Conservation (phyloP, 2,797 vertebrate genomes). For the Aselliscus stoliczkanus region DNA sequence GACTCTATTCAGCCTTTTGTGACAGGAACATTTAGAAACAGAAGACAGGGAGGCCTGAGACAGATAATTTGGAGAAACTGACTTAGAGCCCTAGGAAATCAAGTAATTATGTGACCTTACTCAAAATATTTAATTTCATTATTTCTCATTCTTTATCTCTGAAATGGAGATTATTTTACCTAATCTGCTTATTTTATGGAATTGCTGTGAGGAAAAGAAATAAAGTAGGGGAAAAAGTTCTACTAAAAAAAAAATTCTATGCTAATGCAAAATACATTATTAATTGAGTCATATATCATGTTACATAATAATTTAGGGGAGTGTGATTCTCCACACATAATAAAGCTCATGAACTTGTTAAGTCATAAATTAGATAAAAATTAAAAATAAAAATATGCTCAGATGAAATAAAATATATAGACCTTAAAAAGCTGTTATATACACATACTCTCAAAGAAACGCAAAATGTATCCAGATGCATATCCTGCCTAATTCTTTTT, state of each 20-base stretch:
- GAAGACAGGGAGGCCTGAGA: not conserved
- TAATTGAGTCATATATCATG: not conserved
- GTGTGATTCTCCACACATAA: not conserved
- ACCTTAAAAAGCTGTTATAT: not conserved
- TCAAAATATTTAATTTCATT: conserved; percentile 14
- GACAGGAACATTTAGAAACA: not conserved
- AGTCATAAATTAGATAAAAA: not conserved
- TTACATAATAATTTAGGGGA: not conserved
- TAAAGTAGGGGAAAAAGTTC: not conserved
- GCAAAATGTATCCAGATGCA: not conserved
- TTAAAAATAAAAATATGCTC: not conserved
- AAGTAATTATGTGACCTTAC: not conserved
- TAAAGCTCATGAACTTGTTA: not conserved
- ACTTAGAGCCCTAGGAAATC: not conserved
- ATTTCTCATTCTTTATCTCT: conserved; percentile 36
- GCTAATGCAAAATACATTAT: not conserved
- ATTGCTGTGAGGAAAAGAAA: not conserved
- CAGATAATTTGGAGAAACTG: not conserved
- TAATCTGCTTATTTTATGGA: not conserved
- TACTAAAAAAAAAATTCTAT: not conserved
- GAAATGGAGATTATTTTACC: not conserved
- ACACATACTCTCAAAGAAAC: not conserved
- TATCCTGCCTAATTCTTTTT: not conserved
- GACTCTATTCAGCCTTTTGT: not conserved
- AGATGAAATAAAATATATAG: not conserved